Evolutionary conservation across 2,113 vertebrate species (phyloP).

Genomic region (Phainopepla nitens): DNA sequence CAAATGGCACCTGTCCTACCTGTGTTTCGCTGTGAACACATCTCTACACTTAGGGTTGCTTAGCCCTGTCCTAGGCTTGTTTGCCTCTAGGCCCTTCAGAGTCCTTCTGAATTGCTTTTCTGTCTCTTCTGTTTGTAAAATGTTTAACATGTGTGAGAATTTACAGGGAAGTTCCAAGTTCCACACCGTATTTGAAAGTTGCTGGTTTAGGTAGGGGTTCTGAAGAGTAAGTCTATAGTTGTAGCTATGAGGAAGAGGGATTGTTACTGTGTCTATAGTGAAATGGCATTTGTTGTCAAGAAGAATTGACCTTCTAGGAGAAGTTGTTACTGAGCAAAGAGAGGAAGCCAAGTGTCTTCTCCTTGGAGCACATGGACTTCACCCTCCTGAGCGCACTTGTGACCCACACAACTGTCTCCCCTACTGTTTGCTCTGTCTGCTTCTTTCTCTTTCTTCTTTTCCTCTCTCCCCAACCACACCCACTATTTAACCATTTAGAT

Average conservation of each 20-base stretch:
- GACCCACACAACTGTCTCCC: background rate
- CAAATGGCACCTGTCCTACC: background rate
- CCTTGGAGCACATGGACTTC: background rate
- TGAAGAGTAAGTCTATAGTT: background rate
- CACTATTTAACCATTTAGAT: conserved; percentile 77
- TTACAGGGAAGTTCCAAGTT: background rate
- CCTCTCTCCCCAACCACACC: conserved; percentile 62
- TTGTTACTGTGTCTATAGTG: background rate
- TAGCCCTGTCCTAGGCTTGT: background rate
- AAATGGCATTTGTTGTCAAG: background rate
- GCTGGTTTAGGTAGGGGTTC: background rate
- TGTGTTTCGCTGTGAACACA: background rate
- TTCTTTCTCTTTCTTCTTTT: conserved; percentile 47
- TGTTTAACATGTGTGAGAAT: background rate
- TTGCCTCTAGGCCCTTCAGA: background rate
- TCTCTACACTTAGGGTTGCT: background rate
- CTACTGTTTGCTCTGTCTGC: conserved; percentile 35
- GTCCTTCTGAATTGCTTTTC: background rate
- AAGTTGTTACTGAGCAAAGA: background rate
- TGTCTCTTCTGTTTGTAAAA: background rate
- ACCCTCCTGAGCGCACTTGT: background rate
- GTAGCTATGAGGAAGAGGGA: background rate
- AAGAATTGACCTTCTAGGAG: background rate
- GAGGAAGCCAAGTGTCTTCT: background rate
- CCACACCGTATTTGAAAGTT: background rate